Percentiles rank a stretch among this genome's conserved stretches.
These are phyloP conservation scores for Pomatostomus ruficeps DNA, from an alignment of 2,113 vertebrate species.

Conservation along the genomic window DNA sequence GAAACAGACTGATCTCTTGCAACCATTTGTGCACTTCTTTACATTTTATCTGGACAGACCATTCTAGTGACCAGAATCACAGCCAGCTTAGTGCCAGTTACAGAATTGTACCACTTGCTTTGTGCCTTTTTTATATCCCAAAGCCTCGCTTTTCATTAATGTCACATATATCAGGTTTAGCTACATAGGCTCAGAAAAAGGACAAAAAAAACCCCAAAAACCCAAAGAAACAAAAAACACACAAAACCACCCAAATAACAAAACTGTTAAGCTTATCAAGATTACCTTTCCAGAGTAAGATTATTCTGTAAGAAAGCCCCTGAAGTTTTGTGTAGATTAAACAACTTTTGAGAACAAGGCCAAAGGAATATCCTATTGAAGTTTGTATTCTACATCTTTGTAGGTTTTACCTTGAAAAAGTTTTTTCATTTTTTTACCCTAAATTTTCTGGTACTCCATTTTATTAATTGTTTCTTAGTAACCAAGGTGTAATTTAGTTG, in stretches of 20 bases:
- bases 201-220: background rate
- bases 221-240: background rate
- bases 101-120: background rate
- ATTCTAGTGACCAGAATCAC: background rate
- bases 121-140: background rate
- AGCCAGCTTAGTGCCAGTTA: background rate
- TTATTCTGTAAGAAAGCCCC: background rate
- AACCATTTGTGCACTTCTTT: background rate
- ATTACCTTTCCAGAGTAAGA: background rate
- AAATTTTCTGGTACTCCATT: background rate
- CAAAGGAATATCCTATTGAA: background rate
- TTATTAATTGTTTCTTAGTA: background rate
- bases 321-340: background rate
- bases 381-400: background rate
- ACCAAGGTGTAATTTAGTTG: background rate
- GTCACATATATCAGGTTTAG: background rate
- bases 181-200: background rate
- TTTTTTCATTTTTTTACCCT: background rate
- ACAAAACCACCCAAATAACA: fast-evolving
- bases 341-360: background rate
- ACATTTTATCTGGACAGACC: background rate
- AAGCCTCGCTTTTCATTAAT: background rate
- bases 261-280: background rate
- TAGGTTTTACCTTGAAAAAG: background rate
- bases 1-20: background rate